Base-by-base conservation (phyloP, 2,797 vertebrate species). In the Lepus oiostolus region DNA sequence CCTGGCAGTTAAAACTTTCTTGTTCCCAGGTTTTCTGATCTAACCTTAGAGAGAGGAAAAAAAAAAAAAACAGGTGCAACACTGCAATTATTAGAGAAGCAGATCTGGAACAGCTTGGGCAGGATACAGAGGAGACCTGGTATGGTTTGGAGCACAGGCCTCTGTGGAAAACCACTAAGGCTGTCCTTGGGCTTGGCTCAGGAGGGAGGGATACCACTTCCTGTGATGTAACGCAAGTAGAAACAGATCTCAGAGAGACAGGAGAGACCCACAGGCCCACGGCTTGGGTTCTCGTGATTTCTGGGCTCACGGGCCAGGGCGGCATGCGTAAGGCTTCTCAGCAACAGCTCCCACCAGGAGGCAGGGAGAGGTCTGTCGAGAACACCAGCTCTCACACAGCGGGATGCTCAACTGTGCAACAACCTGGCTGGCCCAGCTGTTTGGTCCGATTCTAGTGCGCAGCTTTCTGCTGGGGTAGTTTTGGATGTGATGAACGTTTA, bases 401-500 rank as follows among this genome's bases (percentile, higher is more conserved):
- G 9, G 75, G 62, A 67, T 1, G 30, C 70, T 54, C 79, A 80
- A 24, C 42, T 80, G 1, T 70, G 54, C 52, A 74, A 86, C 75
- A 83, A 50, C 30, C 10, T 60, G 35, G 47, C 32, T 67, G 67
- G 72, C 63, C 76, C 58, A 84, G 35, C 1, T 81, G 32, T 89
- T 88, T 68, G 70, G 81, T 58, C 22, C 92, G 80, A 91, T 22
- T 65, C 35, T 35, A 67, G 10, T 62, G n/a, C 65, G 70, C 74
- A 65, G 16, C 42, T 62, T 94, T 72, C 42, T 83, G 4, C 72
- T 38, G 87, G 52, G n/a, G 42, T 74, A 38, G n/a, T 71, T 68
- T 65, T 47, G 86, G 80, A 93, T 70, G 42, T 75, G 77, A 88
- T 38, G 77, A 95, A 81, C 26, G 52, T 79, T 88, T 87, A 54